Evolutionary conservation across 2,888 invertebrate genomes (phyloP), one percentile per base, ranked within the genome.

Genomic region (Liopterus haemorrhoidalis): DNA sequence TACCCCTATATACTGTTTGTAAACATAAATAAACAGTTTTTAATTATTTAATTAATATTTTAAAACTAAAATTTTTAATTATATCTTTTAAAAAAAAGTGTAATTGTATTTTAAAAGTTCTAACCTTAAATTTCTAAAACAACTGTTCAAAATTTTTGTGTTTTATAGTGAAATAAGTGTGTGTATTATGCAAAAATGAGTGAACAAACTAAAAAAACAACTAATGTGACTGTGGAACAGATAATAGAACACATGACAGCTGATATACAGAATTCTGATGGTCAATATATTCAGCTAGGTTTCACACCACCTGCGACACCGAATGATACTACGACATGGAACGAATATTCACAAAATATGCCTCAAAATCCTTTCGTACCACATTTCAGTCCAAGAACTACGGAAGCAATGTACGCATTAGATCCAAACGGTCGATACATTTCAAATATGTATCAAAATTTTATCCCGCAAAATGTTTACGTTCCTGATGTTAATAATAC

Each of bases 191-290:
- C 33, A 51, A 61, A 50, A 50, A 67, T 67, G 67, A 59, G 61
- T 49, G 64, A 66, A 21, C 57, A 60, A 45, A 59, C 59, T 15
- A 55, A 60, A 48, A 58, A 59, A 27, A 53, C 59, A 48, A 53
- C 60, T 33, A 64, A 61, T 47, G 65, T 61, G 46, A 62, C 67
- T 15, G 64, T 76, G 55, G 76, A 77, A 54, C 74, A 78, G 59
- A 74, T 77, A 47, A 75, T 77, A 44, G 74, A 74, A 54, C 73
- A 75, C 53, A 75, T 77, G 71, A 74, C 76, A 22, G 71, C 76
- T 11, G 75, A 77, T 60, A 67, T 73, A 50, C 74, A 75, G 55
- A 73, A 67, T 59, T 65, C 69, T n/a, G 73, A 74, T 46, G 75
- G 74, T 15, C 75, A 74, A 55, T 78, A 74, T 56, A 70, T 72